Evolutionary conservation across 2,797 vertebrate genomes (phyloP), one percentile per base, ranked within the genome.

Genomic region (Catamblyrhynchus diadema): DNA sequence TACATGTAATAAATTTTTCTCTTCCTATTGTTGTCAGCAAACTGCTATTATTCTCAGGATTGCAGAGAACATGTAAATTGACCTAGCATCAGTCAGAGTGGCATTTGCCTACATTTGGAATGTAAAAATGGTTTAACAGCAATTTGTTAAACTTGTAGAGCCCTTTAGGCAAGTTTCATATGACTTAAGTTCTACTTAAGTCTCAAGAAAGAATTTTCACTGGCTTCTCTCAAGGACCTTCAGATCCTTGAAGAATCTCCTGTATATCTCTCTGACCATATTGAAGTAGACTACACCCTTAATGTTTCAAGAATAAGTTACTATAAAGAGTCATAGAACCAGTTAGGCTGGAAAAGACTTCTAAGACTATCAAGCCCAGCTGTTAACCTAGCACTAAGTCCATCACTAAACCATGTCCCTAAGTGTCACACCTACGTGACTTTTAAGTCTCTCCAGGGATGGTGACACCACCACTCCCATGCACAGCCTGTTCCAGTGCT

Each of bases 11-110:
- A 86, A 83, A 71, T 88, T 70, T 9, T 77, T 62, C 18, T 54
- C 23, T 80, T 88, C 37, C 10, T 23, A 24, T 25, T 60, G 50
- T 35, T 87, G 48, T 41, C 48, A 93, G 44, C 32, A 95, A 90
- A 22, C 28, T 86, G 22, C 12, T 61, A 10, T 86, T 84, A 50
- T 27, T 50, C 22, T 57, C 47, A 56, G 22, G n/a, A 78, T 1
- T 69, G 45, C 27, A 14, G 16, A 65, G 27, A 74, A 57, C 28
- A 42, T 21, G 11, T 15, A 72, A 91, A 70, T 39, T 73, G 23
- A 56, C 27, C 30, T 13, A 60, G 24, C 32, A 53, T 64, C 61
- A 54, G 44, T 44, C 39, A 65, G 37, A 67, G 19, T 64, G 39
- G 16, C 21, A 81, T 81, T 78, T 64, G 42, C 14, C 33, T 71